Conservation (phyloP, 1,140 invertebrate species). For the Leptestheria dahalacensis region DNA sequence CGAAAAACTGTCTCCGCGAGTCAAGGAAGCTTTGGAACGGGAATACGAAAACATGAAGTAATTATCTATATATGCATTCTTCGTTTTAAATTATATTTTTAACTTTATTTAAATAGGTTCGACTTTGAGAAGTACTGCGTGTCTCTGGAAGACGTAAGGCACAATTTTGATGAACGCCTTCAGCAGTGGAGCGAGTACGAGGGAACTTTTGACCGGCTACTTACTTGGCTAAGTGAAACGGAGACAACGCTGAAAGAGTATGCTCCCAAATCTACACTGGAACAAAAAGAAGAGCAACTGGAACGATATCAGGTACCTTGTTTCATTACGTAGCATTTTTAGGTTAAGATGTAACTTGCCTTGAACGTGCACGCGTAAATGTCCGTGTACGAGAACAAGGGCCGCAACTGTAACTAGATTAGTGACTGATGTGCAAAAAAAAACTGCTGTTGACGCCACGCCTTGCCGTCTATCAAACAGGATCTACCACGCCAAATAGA, state of each 20-base stretch:
- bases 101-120: slow-evolving; percentile 27
- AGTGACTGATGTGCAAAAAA: not conserved
- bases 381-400: not conserved
- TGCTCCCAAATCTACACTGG: slow-evolving; percentile 58
- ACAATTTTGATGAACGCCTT: slow-evolving; percentile 63
- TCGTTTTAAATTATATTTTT: not conserved
- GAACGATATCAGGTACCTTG: slow-evolving; percentile 67
- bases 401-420: not conserved
- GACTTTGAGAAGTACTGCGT: slow-evolving; percentile 70
- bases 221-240: slow-evolving; percentile 68
- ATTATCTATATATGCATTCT: slow-evolving; percentile 11
- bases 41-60: slow-evolving; percentile 56
- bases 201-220: slow-evolving; percentile 60
- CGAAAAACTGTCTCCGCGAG: slow-evolving; percentile 47
- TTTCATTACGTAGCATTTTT: not conserved
- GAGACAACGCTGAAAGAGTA: slow-evolving; percentile 79
- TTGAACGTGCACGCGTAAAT: not conserved
- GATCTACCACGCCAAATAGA: slow-evolving; percentile 58
- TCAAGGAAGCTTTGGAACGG: slow-evolving; percentile 61
- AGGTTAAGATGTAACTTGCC: not conserved
- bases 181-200: slow-evolving; percentile 86
- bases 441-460: not conserved
- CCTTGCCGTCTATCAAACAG: slow-evolving; percentile 29
- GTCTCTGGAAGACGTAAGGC: slow-evolving; percentile 54
- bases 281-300: slow-evolving; percentile 80